Conservation (phyloP, 2,797 vertebrate genomes). For the Hybognathus amarus region DNA sequence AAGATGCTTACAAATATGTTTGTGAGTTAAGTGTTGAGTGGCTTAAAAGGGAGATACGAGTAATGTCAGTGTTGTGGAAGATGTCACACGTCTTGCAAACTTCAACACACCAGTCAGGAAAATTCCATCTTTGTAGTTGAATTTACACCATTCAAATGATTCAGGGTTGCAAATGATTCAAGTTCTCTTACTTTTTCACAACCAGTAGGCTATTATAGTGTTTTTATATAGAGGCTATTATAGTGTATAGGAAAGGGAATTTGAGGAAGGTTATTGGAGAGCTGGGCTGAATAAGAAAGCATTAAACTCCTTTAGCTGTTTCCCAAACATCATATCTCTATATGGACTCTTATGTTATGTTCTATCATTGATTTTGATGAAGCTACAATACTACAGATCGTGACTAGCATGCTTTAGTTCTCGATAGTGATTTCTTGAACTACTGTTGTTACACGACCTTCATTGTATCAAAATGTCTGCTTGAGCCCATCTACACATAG, state of each 20-base stretch:
- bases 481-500: too few relatives aligned
- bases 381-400: background rate
- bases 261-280: too few relatives aligned
- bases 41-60: conserved; percentile 38
- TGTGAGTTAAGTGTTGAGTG: conserved; percentile 6
- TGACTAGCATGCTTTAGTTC: background rate
- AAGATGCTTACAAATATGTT: conserved; percentile 35
- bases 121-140: conserved; percentile 11
- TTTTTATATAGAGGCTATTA: too few relatives aligned
- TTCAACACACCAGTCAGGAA: background rate
- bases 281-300: background rate
- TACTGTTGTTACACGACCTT: too few relatives aligned
- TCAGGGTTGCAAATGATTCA: background rate
- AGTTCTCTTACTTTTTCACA: background rate
- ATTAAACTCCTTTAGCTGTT: background rate
- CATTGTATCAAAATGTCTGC: too few relatives aligned
- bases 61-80: conserved; percentile 4
- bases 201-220: background rate
- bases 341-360: background rate
- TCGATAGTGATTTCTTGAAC: background rate
- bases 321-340: background rate
- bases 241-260: too few relatives aligned
- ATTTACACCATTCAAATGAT: background rate
- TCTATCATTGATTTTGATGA: background rate
- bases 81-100: background rate